Conservation (phyloP, 2,797 vertebrate genomes). For the Serranus cabrilla region DNA sequence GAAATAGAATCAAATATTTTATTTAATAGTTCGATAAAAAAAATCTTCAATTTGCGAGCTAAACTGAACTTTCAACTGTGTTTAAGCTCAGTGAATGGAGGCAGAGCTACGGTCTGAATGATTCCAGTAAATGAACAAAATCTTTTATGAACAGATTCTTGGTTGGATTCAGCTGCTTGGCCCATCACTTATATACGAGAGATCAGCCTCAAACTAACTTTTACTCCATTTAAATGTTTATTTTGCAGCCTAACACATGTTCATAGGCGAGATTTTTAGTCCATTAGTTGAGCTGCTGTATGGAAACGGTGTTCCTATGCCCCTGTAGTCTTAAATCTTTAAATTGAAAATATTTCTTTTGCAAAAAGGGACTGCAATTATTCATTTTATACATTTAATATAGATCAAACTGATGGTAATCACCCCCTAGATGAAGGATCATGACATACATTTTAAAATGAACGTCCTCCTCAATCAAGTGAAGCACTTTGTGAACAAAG, state of each 20-base stretch:
- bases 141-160: too few species aligned
- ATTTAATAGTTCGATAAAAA: too few species aligned
- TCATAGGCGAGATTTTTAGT: background rate
- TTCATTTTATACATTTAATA: background rate
- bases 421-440: background rate
- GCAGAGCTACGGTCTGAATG: too few species aligned
- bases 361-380: background rate
- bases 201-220: background rate
- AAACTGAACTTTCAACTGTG: too few species aligned
- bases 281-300: background rate
- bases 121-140: too few species aligned
- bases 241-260: background rate
- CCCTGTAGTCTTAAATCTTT: background rate
- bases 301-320: background rate
- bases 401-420: background rate
- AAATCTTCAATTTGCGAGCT: too few species aligned
- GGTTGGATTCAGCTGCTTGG: too few species aligned
- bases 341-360: slow-evolving; percentile 5
- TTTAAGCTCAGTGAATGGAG: too few species aligned
- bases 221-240: background rate
- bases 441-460: slow-evolving; percentile 2
- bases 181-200: background rate
- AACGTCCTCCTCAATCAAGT: slow-evolving; percentile 7
- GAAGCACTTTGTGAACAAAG: slow-evolving; percentile 40
- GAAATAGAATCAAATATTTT: too few species aligned